A percentile compares a stretch with the other conserved stretches of the same genome.
phyloP scores from a whole-genome alignment of 2,797 vertebrate species.

The Cyclura pinguis region DNA sequence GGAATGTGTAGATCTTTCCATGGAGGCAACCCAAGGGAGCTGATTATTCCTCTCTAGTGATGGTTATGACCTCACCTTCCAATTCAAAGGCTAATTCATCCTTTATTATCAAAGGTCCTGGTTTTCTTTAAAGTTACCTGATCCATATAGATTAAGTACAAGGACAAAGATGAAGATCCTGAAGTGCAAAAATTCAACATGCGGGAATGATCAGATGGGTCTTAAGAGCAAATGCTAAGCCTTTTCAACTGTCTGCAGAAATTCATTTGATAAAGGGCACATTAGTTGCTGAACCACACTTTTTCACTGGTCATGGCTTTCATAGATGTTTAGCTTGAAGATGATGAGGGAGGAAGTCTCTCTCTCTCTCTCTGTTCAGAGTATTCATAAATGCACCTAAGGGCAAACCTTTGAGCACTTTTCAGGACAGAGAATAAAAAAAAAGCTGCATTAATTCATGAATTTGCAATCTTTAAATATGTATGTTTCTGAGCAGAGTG shows the following conservation, averaged over 20 bases:
- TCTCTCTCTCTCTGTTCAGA: background rate
- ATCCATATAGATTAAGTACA: slow-evolving; percentile 8
- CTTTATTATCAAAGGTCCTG: slow-evolving; percentile 10
- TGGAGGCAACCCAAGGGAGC: background rate
- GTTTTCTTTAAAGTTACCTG: background rate
- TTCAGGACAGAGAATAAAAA: slow-evolving; percentile 16
- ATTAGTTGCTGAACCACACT: background rate
- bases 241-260: background rate
- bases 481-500: slow-evolving; percentile 1
- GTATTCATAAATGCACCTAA: slow-evolving; percentile 1
- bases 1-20: background rate
- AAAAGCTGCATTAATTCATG: background rate
- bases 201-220: slow-evolving; percentile 22
- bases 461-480: slow-evolving; percentile 13
- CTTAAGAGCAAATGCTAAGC: background rate
- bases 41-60: background rate
- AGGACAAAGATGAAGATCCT: background rate
- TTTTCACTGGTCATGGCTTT: slow-evolving; percentile 8
- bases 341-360: background rate
- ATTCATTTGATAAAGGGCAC: slow-evolving; percentile 1
- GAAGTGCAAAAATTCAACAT: slow-evolving; percentile 2
- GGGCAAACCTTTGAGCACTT: slow-evolving; percentile 10
- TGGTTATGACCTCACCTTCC: slow-evolving; percentile 25
- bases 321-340: background rate
- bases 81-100: background rate